Percentiles rank a stretch among this genome's conserved stretches.
These are phyloP conservation scores for Petrolisthes cinctipes DNA, from an alignment of 2,888 invertebrate species.

Conservation along the genomic window DNA sequence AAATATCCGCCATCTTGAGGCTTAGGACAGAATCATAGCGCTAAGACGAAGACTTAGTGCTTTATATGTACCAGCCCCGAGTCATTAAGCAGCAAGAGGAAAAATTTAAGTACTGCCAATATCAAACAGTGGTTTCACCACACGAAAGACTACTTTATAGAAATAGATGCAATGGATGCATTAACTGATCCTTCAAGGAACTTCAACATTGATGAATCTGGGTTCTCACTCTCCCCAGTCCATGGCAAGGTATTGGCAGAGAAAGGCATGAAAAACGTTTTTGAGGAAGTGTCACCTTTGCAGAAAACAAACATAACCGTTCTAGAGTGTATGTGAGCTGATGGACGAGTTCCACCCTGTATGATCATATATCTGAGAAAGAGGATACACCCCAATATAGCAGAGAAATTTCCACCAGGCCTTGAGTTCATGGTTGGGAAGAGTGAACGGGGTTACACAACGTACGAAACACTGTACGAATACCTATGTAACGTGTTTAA, in stretches of 20 bases:
- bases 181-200: neutral
- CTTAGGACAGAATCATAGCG: too few relatives aligned
- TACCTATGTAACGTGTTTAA: slow-evolving; percentile 19
- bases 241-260: slow-evolving; percentile 13
- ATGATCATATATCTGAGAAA: slow-evolving; percentile 19
- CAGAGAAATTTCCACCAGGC: neutral
- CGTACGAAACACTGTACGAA: slow-evolving; percentile 8
- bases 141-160: neutral
- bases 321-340: neutral
- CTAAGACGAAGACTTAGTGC: too few relatives aligned
- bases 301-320: slow-evolving; percentile 17
- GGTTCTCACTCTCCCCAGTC: neutral
- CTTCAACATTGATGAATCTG: slow-evolving; percentile 12
- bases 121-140: neutral
- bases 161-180: neutral
- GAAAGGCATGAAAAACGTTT: neutral
- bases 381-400: neutral
- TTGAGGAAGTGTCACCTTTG: neutral
- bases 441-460: neutral
- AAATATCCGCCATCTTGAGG: too few relatives aligned
- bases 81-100: too few relatives aligned
- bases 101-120: neutral
- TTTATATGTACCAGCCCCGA: too few relatives aligned
- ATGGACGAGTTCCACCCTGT: slow-evolving; percentile 9
- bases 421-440: neutral